These are phyloP conservation scores for Pandemis cinnamomeana DNA, from an alignment of 2,888 invertebrate species.

Conservation along the genomic window DNA sequence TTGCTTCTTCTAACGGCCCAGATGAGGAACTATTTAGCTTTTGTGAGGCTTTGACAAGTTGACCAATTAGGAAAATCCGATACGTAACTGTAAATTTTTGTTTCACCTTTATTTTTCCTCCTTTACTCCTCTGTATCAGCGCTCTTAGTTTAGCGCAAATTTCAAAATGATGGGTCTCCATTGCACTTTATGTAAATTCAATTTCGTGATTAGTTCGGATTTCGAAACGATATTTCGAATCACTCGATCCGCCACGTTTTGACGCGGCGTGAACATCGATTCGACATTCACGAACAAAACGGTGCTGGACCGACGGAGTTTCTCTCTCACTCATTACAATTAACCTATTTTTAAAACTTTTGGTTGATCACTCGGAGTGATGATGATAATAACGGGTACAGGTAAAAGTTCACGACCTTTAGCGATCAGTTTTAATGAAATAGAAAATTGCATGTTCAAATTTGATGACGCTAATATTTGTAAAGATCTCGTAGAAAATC, in stretches of 20 bases:
- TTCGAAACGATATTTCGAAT: slow-evolving; percentile 51
- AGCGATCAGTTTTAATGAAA: background rate
- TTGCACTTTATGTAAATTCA: slow-evolving; percentile 34
- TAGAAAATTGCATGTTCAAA: background rate
- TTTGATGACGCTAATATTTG: background rate
- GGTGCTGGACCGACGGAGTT: slow-evolving; percentile 51
- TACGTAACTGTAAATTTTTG: too few species aligned
- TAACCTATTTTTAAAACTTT: background rate
- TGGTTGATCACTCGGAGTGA: background rate
- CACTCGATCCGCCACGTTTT: slow-evolving; percentile 16
- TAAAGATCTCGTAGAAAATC: background rate
- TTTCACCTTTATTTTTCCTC: too few species aligned
- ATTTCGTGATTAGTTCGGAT: slow-evolving; percentile 45
- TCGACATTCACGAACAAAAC: slow-evolving; percentile 55
- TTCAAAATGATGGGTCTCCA: background rate
- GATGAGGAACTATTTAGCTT: too few species aligned
- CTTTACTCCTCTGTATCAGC: too few species aligned
- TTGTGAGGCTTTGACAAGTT: too few species aligned
- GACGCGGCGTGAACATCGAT: slow-evolving; percentile 59
- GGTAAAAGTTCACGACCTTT: background rate
- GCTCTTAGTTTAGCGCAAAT: background rate
- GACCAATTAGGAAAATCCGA: too few species aligned
- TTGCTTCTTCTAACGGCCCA: too few species aligned
- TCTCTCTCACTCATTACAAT: slow-evolving; percentile 56
- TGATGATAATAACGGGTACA: background rate